phyloP scores from a whole-genome alignment of 2,113 vertebrate genomes.

The Carettochelys insculpta region DNA sequence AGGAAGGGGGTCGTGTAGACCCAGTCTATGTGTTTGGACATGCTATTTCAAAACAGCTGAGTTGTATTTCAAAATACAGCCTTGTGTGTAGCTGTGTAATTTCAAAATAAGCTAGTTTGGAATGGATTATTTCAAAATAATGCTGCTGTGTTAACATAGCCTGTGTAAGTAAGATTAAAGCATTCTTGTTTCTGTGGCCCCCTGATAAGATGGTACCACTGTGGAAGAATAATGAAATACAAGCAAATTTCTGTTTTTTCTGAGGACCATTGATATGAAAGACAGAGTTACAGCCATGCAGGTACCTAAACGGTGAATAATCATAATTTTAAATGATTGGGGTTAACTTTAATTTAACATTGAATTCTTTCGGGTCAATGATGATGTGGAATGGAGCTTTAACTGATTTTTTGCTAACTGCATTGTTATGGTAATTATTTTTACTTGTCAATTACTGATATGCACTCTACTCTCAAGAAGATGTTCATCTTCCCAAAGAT shows the following conservation, averaged over 20 bases:
- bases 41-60: too few species aligned
- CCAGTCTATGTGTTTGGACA: too few species aligned
- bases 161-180: neutral
- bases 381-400: neutral
- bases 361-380: neutral
- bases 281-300: neutral
- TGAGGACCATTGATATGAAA: too few species aligned
- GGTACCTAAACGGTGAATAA: neutral
- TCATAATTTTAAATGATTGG: neutral
- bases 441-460: neutral
- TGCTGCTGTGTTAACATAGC: too few species aligned
- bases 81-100: too few species aligned
- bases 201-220: neutral
- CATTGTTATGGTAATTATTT: neutral
- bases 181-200: slow-evolving; percentile 9
- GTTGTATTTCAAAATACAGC: too few species aligned
- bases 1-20: too few species aligned
- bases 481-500: neutral
- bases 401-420: neutral
- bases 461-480: neutral
- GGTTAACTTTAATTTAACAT: neutral
- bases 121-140: too few species aligned
- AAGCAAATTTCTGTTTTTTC: neutral
- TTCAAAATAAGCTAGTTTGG: too few species aligned
- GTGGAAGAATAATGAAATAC: neutral